These are phyloP conservation scores for Hoplostethus mediterraneus DNA, from an alignment of 2,797 vertebrate genomes.

Conservation along the genomic window DNA sequence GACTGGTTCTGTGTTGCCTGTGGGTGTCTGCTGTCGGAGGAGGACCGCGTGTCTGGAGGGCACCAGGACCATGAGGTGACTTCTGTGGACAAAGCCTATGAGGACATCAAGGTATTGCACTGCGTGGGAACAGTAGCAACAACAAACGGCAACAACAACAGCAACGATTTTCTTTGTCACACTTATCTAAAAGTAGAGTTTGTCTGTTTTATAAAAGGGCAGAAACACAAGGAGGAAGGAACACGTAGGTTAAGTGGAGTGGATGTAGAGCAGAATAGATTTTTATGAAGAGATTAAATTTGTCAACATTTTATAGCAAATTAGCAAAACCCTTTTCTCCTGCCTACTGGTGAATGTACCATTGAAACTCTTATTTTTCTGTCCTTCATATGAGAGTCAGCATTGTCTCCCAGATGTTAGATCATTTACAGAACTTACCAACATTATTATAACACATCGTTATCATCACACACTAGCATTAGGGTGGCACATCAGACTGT, in stretches of 20 bases:
- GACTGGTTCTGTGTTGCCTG: constrained; percentile 93
- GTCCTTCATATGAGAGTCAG: background rate
- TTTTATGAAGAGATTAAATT: no score
- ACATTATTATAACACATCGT: constrained; percentile 27
- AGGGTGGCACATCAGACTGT: constrained; percentile 25
- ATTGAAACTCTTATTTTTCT: background rate
- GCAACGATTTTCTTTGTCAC: no score
- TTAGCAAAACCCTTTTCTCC: background rate
- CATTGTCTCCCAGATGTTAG: constrained; percentile 16
- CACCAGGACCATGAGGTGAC: constrained; percentile 89
- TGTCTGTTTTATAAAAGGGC: background rate
- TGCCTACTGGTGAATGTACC: background rate
- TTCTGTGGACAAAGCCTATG: constrained; percentile 87
- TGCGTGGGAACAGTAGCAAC: no score
- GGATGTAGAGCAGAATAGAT: no score
- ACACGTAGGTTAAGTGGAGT: background rate
- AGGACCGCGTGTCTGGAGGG: constrained; percentile 82
- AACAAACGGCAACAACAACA: no score
- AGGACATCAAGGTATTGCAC: constrained; percentile 85
- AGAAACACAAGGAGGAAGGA: background rate
- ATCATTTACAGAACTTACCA: constrained; percentile 15
- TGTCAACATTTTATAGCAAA: background rate
- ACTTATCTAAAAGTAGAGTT: no score
- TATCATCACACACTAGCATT: constrained; percentile 25
- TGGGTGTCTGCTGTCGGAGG: constrained; percentile 87